phyloP scores from a whole-genome alignment of 2,888 invertebrate species.

The Boloria euphrosyne region DNA sequence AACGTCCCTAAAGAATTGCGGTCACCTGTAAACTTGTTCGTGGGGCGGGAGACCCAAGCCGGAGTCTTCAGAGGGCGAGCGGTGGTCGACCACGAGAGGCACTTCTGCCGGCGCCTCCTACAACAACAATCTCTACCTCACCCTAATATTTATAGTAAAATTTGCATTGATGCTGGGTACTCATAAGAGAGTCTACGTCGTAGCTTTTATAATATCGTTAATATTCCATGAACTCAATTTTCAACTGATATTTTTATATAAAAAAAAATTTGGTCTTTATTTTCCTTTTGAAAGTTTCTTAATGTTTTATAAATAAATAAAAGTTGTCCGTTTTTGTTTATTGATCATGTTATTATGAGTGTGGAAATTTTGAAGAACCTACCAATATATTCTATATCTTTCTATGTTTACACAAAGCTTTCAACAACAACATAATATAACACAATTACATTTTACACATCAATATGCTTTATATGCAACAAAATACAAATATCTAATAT shows the following conservation, averaged over 20 bases:
- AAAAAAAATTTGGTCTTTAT: no score
- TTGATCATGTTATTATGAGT: constrained; percentile 20
- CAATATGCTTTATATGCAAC: constrained; percentile 36
- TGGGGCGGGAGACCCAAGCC: constrained; percentile 93
- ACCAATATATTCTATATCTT: constrained; percentile 12
- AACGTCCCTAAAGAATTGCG: constrained; percentile 43
- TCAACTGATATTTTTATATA: not conserved
- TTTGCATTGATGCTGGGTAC: constrained; percentile 3
- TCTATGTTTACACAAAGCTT: constrained; percentile 32
- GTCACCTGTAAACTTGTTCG: constrained; percentile 87
- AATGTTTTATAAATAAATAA: no score
- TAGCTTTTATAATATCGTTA: not conserved
- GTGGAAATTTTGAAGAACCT: constrained; percentile 23
- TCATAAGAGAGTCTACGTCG: constrained; percentile 8
- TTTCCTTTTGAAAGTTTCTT: no score
- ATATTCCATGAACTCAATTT: not conserved
- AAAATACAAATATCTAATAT: constrained; percentile 36
- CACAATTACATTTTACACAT: constrained; percentile 29
- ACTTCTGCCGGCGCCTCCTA: constrained; percentile 81
- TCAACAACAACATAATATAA: constrained; percentile 23
- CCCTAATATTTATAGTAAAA: constrained; percentile 47
- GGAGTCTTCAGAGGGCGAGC: constrained; percentile 96
- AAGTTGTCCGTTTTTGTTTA: not conserved
- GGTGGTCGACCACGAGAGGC: constrained; percentile 86
- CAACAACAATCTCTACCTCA: constrained; percentile 81